Conservation (phyloP, 37 sponge, comb jelly and placozoan species). For the Aplysina aerophoba region DNA sequence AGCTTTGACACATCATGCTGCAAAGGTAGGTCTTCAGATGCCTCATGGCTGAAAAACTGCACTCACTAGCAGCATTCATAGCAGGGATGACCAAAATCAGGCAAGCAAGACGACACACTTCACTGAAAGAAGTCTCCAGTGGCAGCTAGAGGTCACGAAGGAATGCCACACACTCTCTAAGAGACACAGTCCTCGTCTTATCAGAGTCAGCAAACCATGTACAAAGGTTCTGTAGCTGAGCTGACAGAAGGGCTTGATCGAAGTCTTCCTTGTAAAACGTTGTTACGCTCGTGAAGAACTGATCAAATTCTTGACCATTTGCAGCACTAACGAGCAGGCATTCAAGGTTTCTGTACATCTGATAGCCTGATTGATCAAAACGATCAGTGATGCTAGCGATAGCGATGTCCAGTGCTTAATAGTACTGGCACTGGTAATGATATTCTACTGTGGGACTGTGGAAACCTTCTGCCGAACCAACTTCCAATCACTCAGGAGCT, state of each 20-base stretch:
- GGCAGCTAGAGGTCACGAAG: too few relatives aligned
- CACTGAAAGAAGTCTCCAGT: background rate
- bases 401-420: constrained; percentile 32
- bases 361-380: constrained; percentile 36
- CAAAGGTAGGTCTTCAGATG: constrained; percentile 33
- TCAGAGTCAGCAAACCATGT: constrained; percentile 36
- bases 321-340: constrained; percentile 37
- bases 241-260: constrained; percentile 45
- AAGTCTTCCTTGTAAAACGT: constrained; percentile 43
- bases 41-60: constrained; percentile 18
- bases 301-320: constrained; percentile 21
- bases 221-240: constrained; percentile 45
- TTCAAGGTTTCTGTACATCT: constrained; percentile 39
- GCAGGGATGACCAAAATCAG: constrained; percentile 24
- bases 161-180: constrained; percentile 26
- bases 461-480: constrained; percentile 33
- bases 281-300: constrained; percentile 12
- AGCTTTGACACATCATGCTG: constrained; percentile 26
- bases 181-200: background rate
- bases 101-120: constrained; percentile 32
- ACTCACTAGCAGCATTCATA: constrained; percentile 19
- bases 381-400: constrained; percentile 22
- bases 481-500: constrained; percentile 22
- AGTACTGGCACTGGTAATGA: constrained; percentile 45
- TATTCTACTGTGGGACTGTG: constrained; percentile 35